phyloP scores from a whole-genome alignment of 2,113 vertebrate species.

The Suricata suricatta region DNA sequence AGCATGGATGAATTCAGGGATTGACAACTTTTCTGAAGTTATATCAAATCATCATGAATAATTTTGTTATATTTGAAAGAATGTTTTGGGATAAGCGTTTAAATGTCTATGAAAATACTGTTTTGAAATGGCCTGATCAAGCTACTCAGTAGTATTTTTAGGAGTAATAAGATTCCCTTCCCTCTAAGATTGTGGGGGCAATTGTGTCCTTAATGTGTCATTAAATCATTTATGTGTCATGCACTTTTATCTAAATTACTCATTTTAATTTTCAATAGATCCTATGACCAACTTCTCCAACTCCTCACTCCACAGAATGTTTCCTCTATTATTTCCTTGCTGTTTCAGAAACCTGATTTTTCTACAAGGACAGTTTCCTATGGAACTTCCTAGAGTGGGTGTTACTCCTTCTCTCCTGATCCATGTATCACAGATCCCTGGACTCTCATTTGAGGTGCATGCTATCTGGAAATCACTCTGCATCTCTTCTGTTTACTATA shows the following conservation, averaged over 20 bases:
- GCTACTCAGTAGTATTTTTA: neutral
- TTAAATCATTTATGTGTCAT: neutral
- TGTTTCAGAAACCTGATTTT: neutral
- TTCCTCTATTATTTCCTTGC: neutral
- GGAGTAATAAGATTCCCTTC: neutral
- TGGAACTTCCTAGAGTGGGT: neutral
- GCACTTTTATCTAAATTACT: neutral
- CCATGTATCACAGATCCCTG: neutral
- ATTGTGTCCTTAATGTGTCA: neutral
- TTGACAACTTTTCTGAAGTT: neutral
- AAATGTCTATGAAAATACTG: neutral
- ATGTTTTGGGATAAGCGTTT: neutral
- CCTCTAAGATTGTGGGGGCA: neutral
- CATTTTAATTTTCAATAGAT: neutral
- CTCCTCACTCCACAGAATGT: neutral
- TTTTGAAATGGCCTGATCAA: neutral
- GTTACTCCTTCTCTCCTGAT: neutral
- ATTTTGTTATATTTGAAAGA: conserved; percentile 32
- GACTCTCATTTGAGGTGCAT: neutral
- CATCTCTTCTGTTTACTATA: neutral
- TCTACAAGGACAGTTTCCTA: neutral
- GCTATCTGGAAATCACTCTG: neutral
- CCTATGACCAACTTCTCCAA: neutral
- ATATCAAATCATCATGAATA: neutral
- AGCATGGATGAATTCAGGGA: neutral